Base-by-base conservation (phyloP, 2,888 invertebrate species). In the Gymnoscelis rufifasciata region DNA sequence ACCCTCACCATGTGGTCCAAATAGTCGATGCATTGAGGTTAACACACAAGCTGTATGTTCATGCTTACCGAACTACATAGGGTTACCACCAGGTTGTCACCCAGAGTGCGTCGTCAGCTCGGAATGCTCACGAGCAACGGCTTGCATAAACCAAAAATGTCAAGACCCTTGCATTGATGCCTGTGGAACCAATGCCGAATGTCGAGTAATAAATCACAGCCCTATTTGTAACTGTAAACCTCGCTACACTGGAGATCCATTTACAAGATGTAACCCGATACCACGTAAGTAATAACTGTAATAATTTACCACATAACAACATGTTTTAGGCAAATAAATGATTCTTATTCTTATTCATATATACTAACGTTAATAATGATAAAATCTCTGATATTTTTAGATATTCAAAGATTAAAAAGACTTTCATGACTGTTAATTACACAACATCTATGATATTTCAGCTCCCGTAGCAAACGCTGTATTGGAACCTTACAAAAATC, bases 121-220 rank as follows among this genome's bases (percentile, higher is more conserved):
- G 0, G 95, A 95, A 74, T 96, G 96, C 74, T 74, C 92, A 2
- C 87, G 89, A 42, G 91, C 93, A 57, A 91, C 91, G 67, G 93
- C 95, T 3, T 96, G 96, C 66, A 80, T 94, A 7, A 91, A 92
- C 64, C 92, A 93, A 56, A 94, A 93, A 80, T 96, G 96, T 70
- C 78, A 86, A 37, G 90, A 95, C 73, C 95, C 96, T 28, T 96
- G 96, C 59, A 78, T 89, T 12, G 91, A 91, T 60, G 89, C 90
- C 12, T 94, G 93, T 72, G 94, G 93, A 12, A 83, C 84, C 66
- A 91, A 92, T 62, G 88, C 93, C 0, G 89, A 90, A 38, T 96
- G 95, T 66, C 90, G 91, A 66, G 93, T 94, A 7, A 91, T 93
- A 42, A 93, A 94, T 72, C 95, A 95, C 65, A 93, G 91, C 68